Percentiles rank a stretch among this genome's conserved stretches.
phyloP scores from a whole-genome alignment of 2,888 invertebrate species.

The Labia minor region DNA sequence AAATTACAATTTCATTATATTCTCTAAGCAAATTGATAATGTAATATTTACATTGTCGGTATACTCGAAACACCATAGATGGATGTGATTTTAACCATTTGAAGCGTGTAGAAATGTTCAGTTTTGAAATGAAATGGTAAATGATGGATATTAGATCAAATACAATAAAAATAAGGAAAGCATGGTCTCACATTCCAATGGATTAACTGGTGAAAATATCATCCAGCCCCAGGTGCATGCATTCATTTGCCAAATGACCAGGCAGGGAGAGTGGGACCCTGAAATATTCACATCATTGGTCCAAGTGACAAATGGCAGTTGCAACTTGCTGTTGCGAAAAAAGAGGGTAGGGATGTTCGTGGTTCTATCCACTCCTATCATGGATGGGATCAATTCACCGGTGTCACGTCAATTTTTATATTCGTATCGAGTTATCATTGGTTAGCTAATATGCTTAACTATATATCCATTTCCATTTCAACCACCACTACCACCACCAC shows the following conservation, averaged over 20 bases:
- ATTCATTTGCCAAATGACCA: not conserved
- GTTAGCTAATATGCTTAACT: constrained; percentile 23
- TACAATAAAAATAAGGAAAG: no score
- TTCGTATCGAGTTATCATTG: not conserved
- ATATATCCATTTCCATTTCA: constrained; percentile 33
- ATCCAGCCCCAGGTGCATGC: not conserved
- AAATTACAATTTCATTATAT: no score
- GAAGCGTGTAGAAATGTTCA: no score
- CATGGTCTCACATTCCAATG: not conserved
- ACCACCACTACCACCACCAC: constrained; percentile 55
- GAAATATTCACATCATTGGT: constrained; percentile 8
- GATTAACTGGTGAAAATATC: not conserved
- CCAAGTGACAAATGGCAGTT: not conserved
- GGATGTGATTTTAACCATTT: no score
- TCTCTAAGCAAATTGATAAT: no score
- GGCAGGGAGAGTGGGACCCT: not conserved
- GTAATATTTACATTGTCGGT: no score
- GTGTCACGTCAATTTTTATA: not conserved
- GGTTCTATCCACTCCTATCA: not conserved
- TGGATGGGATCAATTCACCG: not conserved
- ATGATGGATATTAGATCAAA: no score
- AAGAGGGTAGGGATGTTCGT: no score
- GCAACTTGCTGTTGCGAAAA: no score
- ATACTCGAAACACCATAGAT: no score
- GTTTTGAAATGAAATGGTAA: no score